phyloP scores from a whole-genome alignment of 2,113 vertebrate genomes.

The Aythya baeri region DNA sequence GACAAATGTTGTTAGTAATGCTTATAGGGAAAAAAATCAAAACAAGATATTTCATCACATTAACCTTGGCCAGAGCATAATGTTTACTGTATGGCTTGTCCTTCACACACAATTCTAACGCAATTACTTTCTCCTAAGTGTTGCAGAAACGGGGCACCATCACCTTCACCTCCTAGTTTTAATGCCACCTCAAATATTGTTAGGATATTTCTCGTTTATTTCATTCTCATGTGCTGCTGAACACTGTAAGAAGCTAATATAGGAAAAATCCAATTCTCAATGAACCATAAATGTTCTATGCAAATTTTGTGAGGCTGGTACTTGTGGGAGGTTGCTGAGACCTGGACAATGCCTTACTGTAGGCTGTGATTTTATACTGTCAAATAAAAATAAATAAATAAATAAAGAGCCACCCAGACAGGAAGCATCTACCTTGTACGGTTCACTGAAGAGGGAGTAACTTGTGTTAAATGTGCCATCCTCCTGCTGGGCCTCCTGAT shows the following conservation, averaged over 20 bases:
- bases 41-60: background rate
- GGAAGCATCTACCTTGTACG: slow-evolving; percentile 80
- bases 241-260: background rate
- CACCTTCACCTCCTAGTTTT: slow-evolving; percentile 24
- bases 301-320: background rate
- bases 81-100: background rate
- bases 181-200: slow-evolving; percentile 11
- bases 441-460: slow-evolving; percentile 86
- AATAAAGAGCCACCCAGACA: background rate
- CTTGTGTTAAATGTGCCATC: slow-evolving; percentile 71
- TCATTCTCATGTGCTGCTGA: background rate
- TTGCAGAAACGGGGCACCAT: background rate
- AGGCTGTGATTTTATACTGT: background rate
- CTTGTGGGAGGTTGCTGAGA: background rate
- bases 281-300: background rate
- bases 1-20: background rate
- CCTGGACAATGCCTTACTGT: background rate
- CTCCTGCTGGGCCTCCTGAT: slow-evolving; percentile 81
- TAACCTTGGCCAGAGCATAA: background rate
- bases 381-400: slow-evolving; percentile 4
- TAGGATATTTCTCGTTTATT: background rate
- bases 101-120: slow-evolving; percentile 1
- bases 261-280: background rate
- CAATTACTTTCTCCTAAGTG: background rate
- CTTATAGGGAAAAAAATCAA: background rate